phyloP scores from a whole-genome alignment of 2,797 vertebrate species.

The Streptopelia turtur region DNA sequence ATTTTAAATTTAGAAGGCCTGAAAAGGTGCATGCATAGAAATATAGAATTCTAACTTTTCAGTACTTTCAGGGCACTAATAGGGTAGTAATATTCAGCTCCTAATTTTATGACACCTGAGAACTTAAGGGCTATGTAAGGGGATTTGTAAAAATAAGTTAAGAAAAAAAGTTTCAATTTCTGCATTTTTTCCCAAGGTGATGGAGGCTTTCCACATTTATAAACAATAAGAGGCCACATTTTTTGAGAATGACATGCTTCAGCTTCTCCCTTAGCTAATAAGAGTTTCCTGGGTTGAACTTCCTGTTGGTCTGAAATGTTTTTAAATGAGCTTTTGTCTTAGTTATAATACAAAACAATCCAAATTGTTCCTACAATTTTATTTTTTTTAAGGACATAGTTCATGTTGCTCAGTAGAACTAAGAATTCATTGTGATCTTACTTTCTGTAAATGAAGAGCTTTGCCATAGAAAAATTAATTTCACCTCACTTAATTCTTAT shows the following conservation, averaged over 20 bases:
- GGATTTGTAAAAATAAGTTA: neutral
- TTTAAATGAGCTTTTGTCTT: neutral
- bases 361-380: neutral
- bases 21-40: neutral
- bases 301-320: neutral
- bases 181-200: neutral
- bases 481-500: neutral
- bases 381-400: neutral
- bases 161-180: neutral
- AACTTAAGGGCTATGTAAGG: neutral
- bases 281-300: neutral
- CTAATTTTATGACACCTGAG: neutral
- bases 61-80: neutral
- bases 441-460: neutral
- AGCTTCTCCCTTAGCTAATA: neutral
- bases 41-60: neutral
- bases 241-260: neutral
- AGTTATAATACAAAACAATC: neutral
- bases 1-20: neutral
- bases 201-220: neutral
- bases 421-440: neutral
- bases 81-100: neutral
- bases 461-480: neutral
- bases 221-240: neutral
- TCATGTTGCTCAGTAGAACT: neutral